These are phyloP conservation scores for Chondrosia reniformis DNA, from an alignment of 37 sponge, comb jelly and placozoan genomes.

Conservation along the genomic window DNA sequence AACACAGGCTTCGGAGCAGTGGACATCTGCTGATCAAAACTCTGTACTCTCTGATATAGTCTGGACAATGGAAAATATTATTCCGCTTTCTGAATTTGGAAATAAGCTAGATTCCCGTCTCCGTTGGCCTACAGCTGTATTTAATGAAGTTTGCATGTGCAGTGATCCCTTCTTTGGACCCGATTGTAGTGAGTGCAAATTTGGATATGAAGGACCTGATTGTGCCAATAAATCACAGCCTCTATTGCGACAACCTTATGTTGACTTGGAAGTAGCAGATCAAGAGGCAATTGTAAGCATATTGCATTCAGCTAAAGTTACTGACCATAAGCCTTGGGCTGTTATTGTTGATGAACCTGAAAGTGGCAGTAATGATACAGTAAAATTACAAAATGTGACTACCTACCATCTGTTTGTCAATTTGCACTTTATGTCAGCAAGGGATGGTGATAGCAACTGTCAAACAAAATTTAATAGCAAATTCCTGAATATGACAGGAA, in stretches of 20 bases:
- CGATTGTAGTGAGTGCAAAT: constrained; percentile 28
- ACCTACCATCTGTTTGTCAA: constrained; percentile 23
- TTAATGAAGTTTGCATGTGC: constrained; percentile 30
- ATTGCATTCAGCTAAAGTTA: neutral
- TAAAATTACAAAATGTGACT: constrained; percentile 22
- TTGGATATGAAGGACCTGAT: constrained; percentile 25
- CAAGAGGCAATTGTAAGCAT: neutral
- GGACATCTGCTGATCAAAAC: neutral
- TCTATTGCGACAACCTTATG: constrained; percentile 6
- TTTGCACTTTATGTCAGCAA: neutral
- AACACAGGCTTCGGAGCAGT: neutral
- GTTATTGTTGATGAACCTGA: constrained; percentile 17
- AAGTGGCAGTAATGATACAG: constrained; percentile 8
- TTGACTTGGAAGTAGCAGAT: constrained; percentile 1
- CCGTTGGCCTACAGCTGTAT: constrained; percentile 36
- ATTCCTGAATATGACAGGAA: no score
- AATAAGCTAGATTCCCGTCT: constrained; percentile 14
- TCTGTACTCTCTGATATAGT: neutral
- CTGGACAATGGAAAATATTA: neutral
- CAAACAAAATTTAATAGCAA: neutral
- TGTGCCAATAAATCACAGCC: constrained; percentile 2
- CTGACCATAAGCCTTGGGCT: neutral
- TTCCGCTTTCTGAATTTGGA: neutral
- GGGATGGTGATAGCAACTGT: neutral
- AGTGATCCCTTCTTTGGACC: constrained; percentile 16